These are phyloP conservation scores for Drosophila kohkoa DNA, from an alignment of 1,140 invertebrate genomes.

Conservation along the genomic window DNA sequence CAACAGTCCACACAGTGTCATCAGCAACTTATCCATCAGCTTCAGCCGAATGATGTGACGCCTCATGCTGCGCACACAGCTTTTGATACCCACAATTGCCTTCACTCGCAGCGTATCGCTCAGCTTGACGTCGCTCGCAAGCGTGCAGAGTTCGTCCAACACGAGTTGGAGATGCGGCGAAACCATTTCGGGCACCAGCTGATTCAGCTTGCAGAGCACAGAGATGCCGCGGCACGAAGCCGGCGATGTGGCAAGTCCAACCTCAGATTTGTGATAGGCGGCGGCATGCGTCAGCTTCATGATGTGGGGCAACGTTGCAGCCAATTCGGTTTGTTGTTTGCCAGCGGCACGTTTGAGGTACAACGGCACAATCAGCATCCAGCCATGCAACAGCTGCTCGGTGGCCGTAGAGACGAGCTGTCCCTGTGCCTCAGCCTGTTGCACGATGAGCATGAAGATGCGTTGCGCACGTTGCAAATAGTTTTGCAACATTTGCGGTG, in stretches of 20 bases:
- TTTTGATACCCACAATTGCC: neutral
- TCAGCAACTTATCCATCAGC: constrained; percentile 40
- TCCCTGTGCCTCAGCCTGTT: constrained; percentile 12
- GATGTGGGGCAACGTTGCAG: neutral
- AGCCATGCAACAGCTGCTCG: constrained; percentile 23
- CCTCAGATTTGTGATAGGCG: neutral
- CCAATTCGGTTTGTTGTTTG: neutral
- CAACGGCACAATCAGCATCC: constrained; percentile 6
- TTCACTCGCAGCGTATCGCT: constrained; percentile 8
- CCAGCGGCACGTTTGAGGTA: neutral
- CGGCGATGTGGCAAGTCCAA: neutral
- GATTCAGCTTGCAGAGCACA: constrained; percentile 15
- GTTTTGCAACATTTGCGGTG: neutral
- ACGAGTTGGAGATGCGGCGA: constrained; percentile 13
- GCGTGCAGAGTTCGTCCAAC: constrained; percentile 12
- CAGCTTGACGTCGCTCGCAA: neutral
- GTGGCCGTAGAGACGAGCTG: neutral
- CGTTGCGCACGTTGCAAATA: constrained; percentile 11
- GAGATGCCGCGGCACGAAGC: constrained; percentile 16
- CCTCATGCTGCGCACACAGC: neutral
- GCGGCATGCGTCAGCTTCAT: constrained; percentile 10
- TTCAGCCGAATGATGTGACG: constrained; percentile 26
- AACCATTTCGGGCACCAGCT: constrained; percentile 27
- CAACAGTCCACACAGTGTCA: constrained; percentile 1
- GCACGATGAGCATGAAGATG: constrained; percentile 18